Base-by-base conservation (phyloP, 1,140 invertebrate species). In the Hycleus phaleratus region DNA sequence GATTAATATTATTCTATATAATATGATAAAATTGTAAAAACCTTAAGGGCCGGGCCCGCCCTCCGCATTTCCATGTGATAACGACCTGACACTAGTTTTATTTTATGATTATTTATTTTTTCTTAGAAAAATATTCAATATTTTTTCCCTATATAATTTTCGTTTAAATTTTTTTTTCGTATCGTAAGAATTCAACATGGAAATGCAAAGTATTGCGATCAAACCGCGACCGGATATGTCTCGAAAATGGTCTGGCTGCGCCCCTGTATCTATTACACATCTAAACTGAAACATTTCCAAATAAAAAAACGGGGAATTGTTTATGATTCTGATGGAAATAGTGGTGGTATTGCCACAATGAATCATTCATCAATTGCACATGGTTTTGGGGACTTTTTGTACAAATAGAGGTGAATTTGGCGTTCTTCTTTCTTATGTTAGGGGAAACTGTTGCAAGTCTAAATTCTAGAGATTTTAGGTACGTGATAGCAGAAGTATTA, bases 241-340 rank as follows among this genome's bases (percentile, higher is more conserved):
- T 73, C 60, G 72, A 74, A 32, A 74, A 72, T 73, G 72, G 72
- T 73, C 72, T 68, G 65, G 70, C 68, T 54, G 53, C 61, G 58
- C 60, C 63, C 50, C 32, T 32, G 32, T 32, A 1, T 32, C 32
- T 32, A 32, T 32, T 32, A 32, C 32, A 32, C 32, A 32, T 32
- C 32, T 32, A 32, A 32, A 32, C 32, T 32, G 4, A 32, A 32
- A 32, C 32, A 18, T 18, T 18, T 18, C 18, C 18, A 7, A 32
- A 32, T 32, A 2, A 32, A 32, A 32, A 32, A 32, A 32, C 4
- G 32, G 4, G 7, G 32, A 32, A 24, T 2, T 3, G 26, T 32
- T 10, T 32, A 25, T 12, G 12, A 38, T 32, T 45, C 44, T 10
- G 43, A 24, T 7, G 40, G 44, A 43, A 46, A 58, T 45, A 38